A percentile compares a stretch with the other conserved stretches of the same genome.
Conservation (phyloP, 2,888 invertebrate species). For the Amblyteles armatorius region DNA sequence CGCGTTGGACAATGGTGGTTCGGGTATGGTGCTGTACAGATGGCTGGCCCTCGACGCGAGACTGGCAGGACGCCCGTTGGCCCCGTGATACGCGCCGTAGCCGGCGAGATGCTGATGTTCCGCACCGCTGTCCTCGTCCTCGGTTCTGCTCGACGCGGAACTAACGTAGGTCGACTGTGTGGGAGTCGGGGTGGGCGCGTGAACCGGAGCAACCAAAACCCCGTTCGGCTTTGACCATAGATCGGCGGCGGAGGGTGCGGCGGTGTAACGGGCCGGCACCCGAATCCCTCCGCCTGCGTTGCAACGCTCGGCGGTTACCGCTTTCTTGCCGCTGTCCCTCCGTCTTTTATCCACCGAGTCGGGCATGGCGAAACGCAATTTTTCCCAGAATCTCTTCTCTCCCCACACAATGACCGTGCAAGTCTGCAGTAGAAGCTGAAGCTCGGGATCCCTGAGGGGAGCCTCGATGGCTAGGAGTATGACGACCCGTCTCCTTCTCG, state of each 20-base stretch:
- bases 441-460: conserved; percentile 90
- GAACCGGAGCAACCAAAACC: conserved; percentile 83
- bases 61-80: conserved; percentile 79
- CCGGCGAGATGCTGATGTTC: conserved; percentile 87
- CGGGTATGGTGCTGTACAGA: conserved; percentile 83
- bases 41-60: conserved; percentile 82
- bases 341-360: conserved; percentile 87
- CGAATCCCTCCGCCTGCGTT: conserved; percentile 84
- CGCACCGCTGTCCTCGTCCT: conserved; percentile 88
- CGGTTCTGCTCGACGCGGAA: conserved; percentile 87
- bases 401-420: conserved; percentile 90
- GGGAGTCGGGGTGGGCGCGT: conserved; percentile 87
- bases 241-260: conserved; percentile 89
- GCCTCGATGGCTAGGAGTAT: conserved; percentile 88
- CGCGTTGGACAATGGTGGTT: conserved; percentile 79
- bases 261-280: conserved; percentile 88
- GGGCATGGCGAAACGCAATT: conserved; percentile 90
- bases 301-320: conserved; percentile 63
- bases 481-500: conserved; percentile 80
- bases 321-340: conserved; percentile 68
- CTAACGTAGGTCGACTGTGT: conserved; percentile 88
- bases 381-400: conserved; percentile 94
- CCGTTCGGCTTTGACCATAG: conserved; percentile 87
- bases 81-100: conserved; percentile 83
- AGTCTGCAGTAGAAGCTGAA: conserved; percentile 90